Evolutionary conservation across 64 coral and sea anemone species (phyloP).

Genomic region (Anthopleura sola): DNA sequence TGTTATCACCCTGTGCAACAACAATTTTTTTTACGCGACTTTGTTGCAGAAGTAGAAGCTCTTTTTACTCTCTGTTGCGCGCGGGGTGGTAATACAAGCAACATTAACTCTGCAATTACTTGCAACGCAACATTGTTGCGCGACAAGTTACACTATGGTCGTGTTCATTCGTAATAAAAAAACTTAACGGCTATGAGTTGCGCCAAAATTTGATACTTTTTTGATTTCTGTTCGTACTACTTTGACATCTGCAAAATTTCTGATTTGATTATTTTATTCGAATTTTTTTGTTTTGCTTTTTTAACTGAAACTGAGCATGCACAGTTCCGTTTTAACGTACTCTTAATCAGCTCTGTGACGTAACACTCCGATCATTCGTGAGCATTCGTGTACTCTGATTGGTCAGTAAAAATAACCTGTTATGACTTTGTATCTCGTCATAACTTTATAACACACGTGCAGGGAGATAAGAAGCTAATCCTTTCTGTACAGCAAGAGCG

Average conservation of each 20-base stretch:
- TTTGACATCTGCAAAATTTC: not conserved
- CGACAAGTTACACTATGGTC: too few relatives aligned
- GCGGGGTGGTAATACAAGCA: too few relatives aligned
- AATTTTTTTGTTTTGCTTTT: not conserved
- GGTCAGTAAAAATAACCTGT: not conserved
- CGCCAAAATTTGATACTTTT: too few relatives aligned
- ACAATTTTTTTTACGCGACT: too few relatives aligned
- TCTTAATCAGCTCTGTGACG: not conserved
- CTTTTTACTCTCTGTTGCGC: too few relatives aligned
- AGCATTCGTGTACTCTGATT: not conserved
- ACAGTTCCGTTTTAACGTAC: not conserved
- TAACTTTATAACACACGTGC: constrained; percentile 39
- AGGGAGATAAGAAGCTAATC: constrained; percentile 53
- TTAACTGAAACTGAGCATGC: not conserved
- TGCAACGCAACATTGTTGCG: too few relatives aligned
- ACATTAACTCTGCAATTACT: too few relatives aligned
- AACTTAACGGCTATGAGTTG: too few relatives aligned
- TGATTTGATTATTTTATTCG: not conserved
- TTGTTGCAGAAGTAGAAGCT: too few relatives aligned
- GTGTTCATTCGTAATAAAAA: too few relatives aligned
- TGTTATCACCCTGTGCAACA: too few relatives aligned
- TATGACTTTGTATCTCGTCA: constrained; percentile 12
- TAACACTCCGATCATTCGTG: not conserved
- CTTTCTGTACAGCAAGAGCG: constrained; percentile 53
- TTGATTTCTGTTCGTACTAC: not conserved